Conservation (phyloP, 2,888 invertebrate species). For the Formica aserva region DNA sequence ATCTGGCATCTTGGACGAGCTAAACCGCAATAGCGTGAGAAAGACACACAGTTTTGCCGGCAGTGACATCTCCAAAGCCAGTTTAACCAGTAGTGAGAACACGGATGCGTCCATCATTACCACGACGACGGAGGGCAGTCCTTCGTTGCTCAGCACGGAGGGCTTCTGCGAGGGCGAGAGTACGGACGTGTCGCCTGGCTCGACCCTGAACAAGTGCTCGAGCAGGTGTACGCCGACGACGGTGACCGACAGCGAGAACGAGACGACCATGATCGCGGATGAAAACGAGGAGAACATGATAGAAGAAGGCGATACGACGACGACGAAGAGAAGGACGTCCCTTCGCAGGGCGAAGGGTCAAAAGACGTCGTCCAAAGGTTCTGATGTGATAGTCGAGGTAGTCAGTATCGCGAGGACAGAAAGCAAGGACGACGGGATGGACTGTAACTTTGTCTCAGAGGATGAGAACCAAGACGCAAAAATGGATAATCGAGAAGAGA, state of each 20-base stretch:
- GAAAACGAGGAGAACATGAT: slow-evolving; percentile 62
- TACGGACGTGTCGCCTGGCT: slow-evolving; percentile 82
- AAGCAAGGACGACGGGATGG: slow-evolving; percentile 84
- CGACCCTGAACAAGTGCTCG: slow-evolving; percentile 81
- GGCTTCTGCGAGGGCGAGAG: slow-evolving; percentile 85
- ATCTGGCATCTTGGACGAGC: slow-evolving; percentile 57
- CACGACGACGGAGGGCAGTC: slow-evolving; percentile 87
- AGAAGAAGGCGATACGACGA: slow-evolving; percentile 57
- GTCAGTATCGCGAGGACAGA: slow-evolving; percentile 78
- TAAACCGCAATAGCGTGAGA: slow-evolving; percentile 75
- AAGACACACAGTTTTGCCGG: slow-evolving; percentile 84
- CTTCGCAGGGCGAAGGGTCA: slow-evolving; percentile 55
- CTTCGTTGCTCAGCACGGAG: slow-evolving; percentile 83
- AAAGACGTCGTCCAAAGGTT: slow-evolving; percentile 38
- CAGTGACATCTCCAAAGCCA: slow-evolving; percentile 86
- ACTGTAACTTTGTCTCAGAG: slow-evolving; percentile 82
- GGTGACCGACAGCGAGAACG: slow-evolving; percentile 78
- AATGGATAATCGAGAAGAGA: slow-evolving; percentile 25
- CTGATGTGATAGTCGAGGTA: slow-evolving; percentile 38
- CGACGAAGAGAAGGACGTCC: slow-evolving; percentile 47
- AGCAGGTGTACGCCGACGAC: slow-evolving; percentile 76
- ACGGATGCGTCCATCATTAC: slow-evolving; percentile 90
- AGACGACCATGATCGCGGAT: slow-evolving; percentile 69
- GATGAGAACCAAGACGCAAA: slow-evolving; percentile 73
- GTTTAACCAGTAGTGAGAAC: slow-evolving; percentile 89